Conservation (phyloP, 2,888 invertebrate species). For the Sinohyriopsis cumingii region DNA sequence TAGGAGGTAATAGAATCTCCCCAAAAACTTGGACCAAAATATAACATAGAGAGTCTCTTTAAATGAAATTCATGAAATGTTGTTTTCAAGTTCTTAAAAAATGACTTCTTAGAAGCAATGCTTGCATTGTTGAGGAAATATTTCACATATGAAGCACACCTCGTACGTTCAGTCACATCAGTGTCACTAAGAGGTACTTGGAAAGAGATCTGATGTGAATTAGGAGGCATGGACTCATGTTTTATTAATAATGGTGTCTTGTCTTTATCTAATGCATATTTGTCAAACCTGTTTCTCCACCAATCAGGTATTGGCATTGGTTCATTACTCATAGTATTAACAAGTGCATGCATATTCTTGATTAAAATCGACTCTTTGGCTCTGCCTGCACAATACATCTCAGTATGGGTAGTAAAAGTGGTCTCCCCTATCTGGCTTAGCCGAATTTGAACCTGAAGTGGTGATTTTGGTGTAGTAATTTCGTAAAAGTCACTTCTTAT, state of each 20-base stretch:
- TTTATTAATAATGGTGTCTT: constrained; percentile 21
- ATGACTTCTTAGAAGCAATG: constrained; percentile 42
- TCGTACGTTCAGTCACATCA: constrained; percentile 42
- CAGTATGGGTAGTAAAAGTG: constrained; percentile 48
- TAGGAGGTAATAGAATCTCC: constrained; percentile 47
- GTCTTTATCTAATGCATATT: constrained; percentile 8
- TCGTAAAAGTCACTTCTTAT: constrained; percentile 59
- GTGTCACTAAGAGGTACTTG: constrained; percentile 52
- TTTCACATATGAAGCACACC: constrained; percentile 53
- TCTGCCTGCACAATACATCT: constrained; percentile 46
- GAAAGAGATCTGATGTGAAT: constrained; percentile 33
- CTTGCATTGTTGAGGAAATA: constrained; percentile 56
- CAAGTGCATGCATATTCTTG: constrained; percentile 50
- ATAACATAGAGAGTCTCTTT: constrained; percentile 47
- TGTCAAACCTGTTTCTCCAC: constrained; percentile 50
- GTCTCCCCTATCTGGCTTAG: constrained; percentile 51
- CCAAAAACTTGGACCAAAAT: constrained; percentile 47
- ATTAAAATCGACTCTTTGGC: constrained; percentile 49
- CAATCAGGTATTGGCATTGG: constrained; percentile 49
- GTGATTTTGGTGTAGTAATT: constrained; percentile 60
- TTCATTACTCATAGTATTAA: constrained; percentile 39
- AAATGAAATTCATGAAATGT: constrained; percentile 50
- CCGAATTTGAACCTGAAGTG: constrained; percentile 49
- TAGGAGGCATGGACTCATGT: constrained; percentile 19
- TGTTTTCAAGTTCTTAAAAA: constrained; percentile 41